phyloP scores from a whole-genome alignment of 2,113 vertebrate genomes.

The Gorilla gorilla region DNA sequence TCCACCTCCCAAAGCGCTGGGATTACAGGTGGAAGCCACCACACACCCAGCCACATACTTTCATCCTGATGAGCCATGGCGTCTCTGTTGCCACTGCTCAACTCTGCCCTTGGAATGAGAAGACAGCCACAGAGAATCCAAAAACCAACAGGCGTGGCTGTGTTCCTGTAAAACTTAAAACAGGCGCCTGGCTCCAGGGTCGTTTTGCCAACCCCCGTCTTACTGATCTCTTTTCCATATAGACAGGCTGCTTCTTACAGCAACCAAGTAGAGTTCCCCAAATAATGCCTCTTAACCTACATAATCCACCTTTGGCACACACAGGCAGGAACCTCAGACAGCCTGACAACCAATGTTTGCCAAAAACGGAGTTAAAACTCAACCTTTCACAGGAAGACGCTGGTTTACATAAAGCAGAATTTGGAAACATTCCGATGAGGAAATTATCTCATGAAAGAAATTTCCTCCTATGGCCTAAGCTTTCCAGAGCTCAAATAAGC shows the following conservation, averaged over 20 bases:
- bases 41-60: not conserved
- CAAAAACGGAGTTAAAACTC: not conserved
- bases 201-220: not conserved
- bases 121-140: fast-evolving
- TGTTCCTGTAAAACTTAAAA: not conserved
- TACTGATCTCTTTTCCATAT: not conserved
- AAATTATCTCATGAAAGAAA: not conserved
- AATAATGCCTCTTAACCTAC: not conserved
- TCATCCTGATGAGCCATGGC: not conserved
- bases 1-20: too few species aligned
- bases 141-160: fast-evolving
- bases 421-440: not conserved
- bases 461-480: not conserved
- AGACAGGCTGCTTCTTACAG: not conserved
- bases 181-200: not conserved
- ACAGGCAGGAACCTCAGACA: not conserved
- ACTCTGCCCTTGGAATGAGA: fast-evolving
- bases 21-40: too few species aligned
- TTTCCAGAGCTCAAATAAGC: not conserved
- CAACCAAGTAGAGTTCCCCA: not conserved
- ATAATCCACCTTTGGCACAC: too few species aligned
- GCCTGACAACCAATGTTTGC: fast-evolving
- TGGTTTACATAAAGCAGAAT: not conserved
- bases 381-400: not conserved
- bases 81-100: not conserved